Evolutionary conservation across 2,797 vertebrate species (phyloP).

Genomic region (Neostethus bicornis): DNA sequence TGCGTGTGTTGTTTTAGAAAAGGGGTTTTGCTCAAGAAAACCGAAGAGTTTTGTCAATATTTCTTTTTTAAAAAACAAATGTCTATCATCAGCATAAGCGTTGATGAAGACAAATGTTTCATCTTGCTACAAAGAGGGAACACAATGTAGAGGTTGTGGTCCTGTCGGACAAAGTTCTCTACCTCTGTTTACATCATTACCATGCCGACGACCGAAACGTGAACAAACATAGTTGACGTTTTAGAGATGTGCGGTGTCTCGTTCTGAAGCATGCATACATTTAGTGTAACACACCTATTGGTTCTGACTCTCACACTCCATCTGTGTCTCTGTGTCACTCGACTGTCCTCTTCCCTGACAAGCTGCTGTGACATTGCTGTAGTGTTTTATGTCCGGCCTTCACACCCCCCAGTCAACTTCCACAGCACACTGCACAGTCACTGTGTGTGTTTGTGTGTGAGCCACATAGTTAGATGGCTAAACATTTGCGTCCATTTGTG

Average conservation of each 20-base stretch:
- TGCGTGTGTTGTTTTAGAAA: slow-evolving; percentile 32
- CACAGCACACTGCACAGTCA: slow-evolving; percentile 50
- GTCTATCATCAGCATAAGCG: background rate
- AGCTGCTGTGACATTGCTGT: slow-evolving; percentile 68
- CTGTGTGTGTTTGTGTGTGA: slow-evolving; percentile 2
- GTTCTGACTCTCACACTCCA: slow-evolving; percentile 15
- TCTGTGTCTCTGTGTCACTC: slow-evolving; percentile 42
- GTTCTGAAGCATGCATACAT: slow-evolving; percentile 2
- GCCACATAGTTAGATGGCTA: background rate
- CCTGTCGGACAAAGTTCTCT: background rate
- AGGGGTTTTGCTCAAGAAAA: slow-evolving; percentile 30
- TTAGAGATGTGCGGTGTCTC: slow-evolving; percentile 27
- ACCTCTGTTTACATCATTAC: slow-evolving; percentile 40
- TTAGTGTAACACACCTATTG: background rate
- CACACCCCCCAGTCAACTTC: slow-evolving; percentile 67
- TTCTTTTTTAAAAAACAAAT: background rate
- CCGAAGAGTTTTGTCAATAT: background rate
- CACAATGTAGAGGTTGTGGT: background rate
- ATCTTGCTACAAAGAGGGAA: background rate
- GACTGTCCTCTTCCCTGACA: slow-evolving; percentile 64
- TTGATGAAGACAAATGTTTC: background rate
- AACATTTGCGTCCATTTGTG: slow-evolving; percentile 1
- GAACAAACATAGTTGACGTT: slow-evolving; percentile 33
- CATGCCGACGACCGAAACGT: slow-evolving; percentile 30
- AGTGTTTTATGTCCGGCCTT: slow-evolving; percentile 75